A percentile compares a stretch with the other conserved stretches of the same genome.
These are phyloP conservation scores for Stichodactyla helianthus DNA, from an alignment of 64 coral and sea anemone species.

Conservation along the genomic window DNA sequence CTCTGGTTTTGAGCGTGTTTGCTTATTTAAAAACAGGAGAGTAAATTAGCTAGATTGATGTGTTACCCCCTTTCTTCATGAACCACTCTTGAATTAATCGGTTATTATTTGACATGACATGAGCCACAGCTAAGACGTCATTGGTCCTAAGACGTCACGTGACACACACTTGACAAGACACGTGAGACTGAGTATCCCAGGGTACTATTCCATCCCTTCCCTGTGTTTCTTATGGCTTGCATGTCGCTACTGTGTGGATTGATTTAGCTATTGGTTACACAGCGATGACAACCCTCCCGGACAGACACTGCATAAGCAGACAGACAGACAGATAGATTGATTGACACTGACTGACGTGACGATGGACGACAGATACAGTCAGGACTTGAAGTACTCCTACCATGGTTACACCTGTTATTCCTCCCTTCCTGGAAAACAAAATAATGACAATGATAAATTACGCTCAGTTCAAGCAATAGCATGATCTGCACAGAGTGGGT, in stretches of 20 bases:
- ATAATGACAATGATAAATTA: not conserved
- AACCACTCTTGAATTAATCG: not conserved
- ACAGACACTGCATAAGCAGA: slow-evolving; percentile 26
- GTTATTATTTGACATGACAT: not conserved
- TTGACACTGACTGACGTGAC: slow-evolving; percentile 10
- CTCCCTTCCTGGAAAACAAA: slow-evolving; percentile 30
- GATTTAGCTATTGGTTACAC: not conserved
- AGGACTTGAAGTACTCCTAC: slow-evolving; percentile 15
- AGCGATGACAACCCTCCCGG: slow-evolving; percentile 26
- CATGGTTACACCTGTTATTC: slow-evolving; percentile 26
- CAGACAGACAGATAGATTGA: slow-evolving; percentile 10
- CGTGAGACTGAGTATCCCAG: not conserved
- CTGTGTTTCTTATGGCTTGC: slow-evolving; percentile 1
- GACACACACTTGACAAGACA: slow-evolving; percentile 27
- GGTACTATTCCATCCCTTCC: not conserved
- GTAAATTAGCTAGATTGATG: not conserved
- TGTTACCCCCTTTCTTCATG: slow-evolving; percentile 19
- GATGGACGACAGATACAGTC: too few relatives aligned
- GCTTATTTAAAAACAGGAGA: not conserved
- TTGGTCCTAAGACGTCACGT: slow-evolving; percentile 17
- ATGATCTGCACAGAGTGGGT: too few relatives aligned
- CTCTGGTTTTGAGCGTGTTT: not conserved
- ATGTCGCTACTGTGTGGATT: slow-evolving; percentile 9
- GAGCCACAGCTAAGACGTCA: too few relatives aligned
- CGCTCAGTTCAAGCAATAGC: not conserved